A percentile compares a stretch with the other conserved stretches of the same genome.
phyloP scores from a whole-genome alignment of 2,888 invertebrate species.

The Rhamnusium bicolor region DNA sequence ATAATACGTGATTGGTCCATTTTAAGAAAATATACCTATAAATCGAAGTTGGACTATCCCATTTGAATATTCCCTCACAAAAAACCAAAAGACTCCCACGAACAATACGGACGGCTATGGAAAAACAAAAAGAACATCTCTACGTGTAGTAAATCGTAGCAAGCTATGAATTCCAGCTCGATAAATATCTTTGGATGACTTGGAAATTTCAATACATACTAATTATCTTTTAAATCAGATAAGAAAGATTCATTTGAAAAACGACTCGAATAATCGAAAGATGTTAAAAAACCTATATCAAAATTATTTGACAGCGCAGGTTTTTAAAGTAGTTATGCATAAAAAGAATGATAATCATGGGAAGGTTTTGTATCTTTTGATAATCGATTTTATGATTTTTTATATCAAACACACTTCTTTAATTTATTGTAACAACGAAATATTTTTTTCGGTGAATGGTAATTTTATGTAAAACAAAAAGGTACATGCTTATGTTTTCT shows the following conservation, averaged over 20 bases:
- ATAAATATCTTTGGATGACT: slow-evolving; percentile 70
- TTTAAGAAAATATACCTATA: slow-evolving; percentile 65
- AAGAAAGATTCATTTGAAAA: slow-evolving; percentile 69
- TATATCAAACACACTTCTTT: slow-evolving; percentile 20
- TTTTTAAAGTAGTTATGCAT: slow-evolving; percentile 49
- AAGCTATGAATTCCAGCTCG: slow-evolving; percentile 66
- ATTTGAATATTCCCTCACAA: slow-evolving; percentile 36
- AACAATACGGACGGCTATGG: slow-evolving; percentile 45
- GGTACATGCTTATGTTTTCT: background rate
- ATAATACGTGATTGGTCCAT: slow-evolving; percentile 67
- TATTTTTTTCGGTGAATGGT: slow-evolving; percentile 12
- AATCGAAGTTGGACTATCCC: slow-evolving; percentile 57
- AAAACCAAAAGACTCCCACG: slow-evolving; percentile 40
- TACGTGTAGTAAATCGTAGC: slow-evolving; percentile 59
- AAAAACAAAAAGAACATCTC: slow-evolving; percentile 56
- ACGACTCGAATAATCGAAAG: slow-evolving; percentile 54
- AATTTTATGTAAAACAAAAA: background rate
- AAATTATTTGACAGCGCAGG: slow-evolving; percentile 55
- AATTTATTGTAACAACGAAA: slow-evolving; percentile 7
- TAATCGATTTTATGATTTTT: slow-evolving; percentile 32
- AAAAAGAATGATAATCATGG: slow-evolving; percentile 49
- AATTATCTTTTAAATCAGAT: slow-evolving; percentile 70
- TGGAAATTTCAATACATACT: slow-evolving; percentile 71
- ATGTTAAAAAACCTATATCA: slow-evolving; percentile 56
- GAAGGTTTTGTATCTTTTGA: slow-evolving; percentile 38